These are phyloP conservation scores for Leptinotarsa undecemlineata DNA, from an alignment of 1,140 invertebrate species.

Conservation along the genomic window DNA sequence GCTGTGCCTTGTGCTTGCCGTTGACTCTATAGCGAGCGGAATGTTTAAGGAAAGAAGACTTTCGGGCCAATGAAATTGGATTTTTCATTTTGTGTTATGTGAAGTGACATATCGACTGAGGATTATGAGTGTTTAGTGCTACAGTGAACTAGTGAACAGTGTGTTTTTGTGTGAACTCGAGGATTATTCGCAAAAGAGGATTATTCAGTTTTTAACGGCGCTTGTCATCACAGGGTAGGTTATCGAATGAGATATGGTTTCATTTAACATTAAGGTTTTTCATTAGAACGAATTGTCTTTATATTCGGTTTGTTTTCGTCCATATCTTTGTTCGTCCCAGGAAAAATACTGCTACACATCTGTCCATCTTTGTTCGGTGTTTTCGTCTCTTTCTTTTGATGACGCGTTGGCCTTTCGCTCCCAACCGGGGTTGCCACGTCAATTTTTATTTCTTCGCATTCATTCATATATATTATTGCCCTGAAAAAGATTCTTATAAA, in stretches of 20 bases:
- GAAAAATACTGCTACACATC: constrained; percentile 25
- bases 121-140: constrained; percentile 14
- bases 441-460: no score
- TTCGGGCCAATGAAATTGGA: constrained; percentile 25
- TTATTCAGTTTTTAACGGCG: constrained; percentile 8
- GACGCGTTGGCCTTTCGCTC: constrained; percentile 17
- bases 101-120: constrained; percentile 1
- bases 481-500: no score
- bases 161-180: constrained; percentile 22
- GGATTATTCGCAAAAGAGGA: constrained; percentile 17
- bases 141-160: constrained; percentile 22
- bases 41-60: constrained; percentile 26
- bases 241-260: background rate
- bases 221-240: constrained; percentile 11
- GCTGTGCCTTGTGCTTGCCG: constrained; percentile 28
- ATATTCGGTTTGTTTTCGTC: constrained; percentile 9
- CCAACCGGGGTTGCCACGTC: background rate
- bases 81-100: constrained; percentile 11
- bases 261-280: no score
- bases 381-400: constrained; percentile 18
- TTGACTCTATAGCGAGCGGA: constrained; percentile 25
- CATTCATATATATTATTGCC: no score
- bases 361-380: constrained; percentile 19
- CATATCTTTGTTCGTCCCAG: constrained; percentile 28
- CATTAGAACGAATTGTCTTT: background rate